Evolutionary conservation across 2,888 invertebrate genomes (phyloP).

Genomic region (Boloria selene): DNA sequence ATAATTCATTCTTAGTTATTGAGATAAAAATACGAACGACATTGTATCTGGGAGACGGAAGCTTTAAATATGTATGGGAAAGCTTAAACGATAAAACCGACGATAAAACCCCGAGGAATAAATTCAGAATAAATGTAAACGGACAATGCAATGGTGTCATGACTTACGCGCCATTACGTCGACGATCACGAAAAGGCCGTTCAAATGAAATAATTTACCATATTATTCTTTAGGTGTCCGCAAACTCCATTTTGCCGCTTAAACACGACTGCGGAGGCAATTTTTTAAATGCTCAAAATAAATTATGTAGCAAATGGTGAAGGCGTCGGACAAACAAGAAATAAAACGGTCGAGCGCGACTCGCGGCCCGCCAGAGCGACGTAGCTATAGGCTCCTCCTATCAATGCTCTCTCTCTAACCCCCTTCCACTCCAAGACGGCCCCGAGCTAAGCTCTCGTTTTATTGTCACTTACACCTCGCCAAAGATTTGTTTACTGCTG

Average conservation of each 20-base stretch:
- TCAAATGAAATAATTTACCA: constrained; percentile 79
- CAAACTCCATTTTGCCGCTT: constrained; percentile 72
- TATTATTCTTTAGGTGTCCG: constrained; percentile 72
- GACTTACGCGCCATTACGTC: constrained; percentile 70
- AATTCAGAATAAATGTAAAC: constrained; percentile 69
- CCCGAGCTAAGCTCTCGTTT: constrained; percentile 78
- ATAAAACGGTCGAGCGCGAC: constrained; percentile 71
- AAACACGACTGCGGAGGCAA: constrained; percentile 71
- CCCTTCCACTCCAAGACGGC: constrained; percentile 75
- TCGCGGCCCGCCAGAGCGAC: constrained; percentile 58
- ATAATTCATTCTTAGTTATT: not conserved
- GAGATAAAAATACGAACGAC: constrained; percentile 19
- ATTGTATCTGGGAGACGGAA: constrained; percentile 43
- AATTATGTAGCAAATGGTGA: constrained; percentile 77
- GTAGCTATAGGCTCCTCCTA: constrained; percentile 58
- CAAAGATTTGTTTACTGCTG: constrained; percentile 67
- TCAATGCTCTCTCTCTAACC: constrained; percentile 29
- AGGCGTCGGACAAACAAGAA: constrained; percentile 75
- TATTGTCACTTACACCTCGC: constrained; percentile 80
- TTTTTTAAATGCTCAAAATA: constrained; percentile 82
- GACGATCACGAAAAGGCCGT: constrained; percentile 66
- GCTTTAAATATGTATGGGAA: constrained; percentile 71
- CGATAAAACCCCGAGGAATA: constrained; percentile 62
- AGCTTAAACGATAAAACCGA: constrained; percentile 62
- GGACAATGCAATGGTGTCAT: constrained; percentile 70